A percentile compares a stretch with the other conserved stretches of the same genome.
These are phyloP conservation scores for Anthopleura xanthogrammica DNA, from an alignment of 92 coral and sea anemone genomes.

Conservation along the genomic window DNA sequence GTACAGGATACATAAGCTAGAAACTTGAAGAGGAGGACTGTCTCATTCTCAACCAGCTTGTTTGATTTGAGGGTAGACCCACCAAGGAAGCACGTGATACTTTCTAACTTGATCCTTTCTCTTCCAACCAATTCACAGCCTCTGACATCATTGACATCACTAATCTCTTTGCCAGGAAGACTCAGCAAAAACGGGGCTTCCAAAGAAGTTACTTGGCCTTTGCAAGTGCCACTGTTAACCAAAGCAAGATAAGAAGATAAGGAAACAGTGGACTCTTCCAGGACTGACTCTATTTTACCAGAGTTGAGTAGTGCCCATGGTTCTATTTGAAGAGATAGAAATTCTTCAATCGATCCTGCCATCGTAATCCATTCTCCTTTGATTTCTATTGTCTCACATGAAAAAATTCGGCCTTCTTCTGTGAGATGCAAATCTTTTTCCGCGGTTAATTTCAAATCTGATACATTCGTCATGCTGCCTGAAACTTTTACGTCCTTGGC, in stretches of 20 bases:
- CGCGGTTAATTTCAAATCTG: slow-evolving; percentile 36
- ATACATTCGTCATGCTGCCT: slow-evolving; percentile 43
- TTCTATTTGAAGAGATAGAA: slow-evolving; percentile 39
- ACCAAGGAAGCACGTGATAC: slow-evolving; percentile 66
- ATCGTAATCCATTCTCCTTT: slow-evolving; percentile 64
- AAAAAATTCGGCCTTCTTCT: slow-evolving; percentile 39
- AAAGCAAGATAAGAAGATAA: slow-evolving; percentile 56
- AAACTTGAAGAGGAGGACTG: slow-evolving; percentile 59
- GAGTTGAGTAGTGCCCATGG: slow-evolving; percentile 67
- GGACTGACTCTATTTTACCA: slow-evolving; percentile 51
- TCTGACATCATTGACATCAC: slow-evolving; percentile 51
- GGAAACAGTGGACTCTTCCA: slow-evolving; percentile 34
- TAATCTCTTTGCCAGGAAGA: slow-evolving; percentile 53
- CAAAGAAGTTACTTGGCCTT: slow-evolving; percentile 46
- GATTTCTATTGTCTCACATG: slow-evolving; percentile 50
- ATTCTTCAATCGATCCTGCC: slow-evolving; percentile 55
- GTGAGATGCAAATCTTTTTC: slow-evolving; percentile 45
- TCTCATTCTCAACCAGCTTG: slow-evolving; percentile 42
- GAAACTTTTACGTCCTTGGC: slow-evolving; percentile 43
- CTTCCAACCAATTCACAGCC: slow-evolving; percentile 57
- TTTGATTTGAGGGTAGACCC: slow-evolving; percentile 55
- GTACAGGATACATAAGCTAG: slow-evolving; percentile 49
- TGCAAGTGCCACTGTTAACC: slow-evolving; percentile 68
- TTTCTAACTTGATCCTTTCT: slow-evolving; percentile 42
- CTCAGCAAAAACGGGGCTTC: slow-evolving; percentile 63